phyloP scores from a whole-genome alignment of 2,797 vertebrate genomes.

The Sardinella longiceps region DNA sequence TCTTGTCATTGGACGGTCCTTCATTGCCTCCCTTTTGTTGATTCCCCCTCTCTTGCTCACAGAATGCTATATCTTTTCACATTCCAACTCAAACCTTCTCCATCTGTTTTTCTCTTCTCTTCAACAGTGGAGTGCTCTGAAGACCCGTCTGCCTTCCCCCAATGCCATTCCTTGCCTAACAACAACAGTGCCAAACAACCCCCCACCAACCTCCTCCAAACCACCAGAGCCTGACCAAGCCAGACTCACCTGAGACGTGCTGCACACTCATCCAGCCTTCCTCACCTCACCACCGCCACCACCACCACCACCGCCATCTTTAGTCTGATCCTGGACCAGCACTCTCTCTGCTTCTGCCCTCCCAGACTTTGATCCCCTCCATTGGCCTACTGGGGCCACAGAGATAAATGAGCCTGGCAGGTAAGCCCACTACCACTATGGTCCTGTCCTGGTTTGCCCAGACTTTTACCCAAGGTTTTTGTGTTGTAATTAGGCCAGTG shows the following conservation, averaged over 20 bases:
- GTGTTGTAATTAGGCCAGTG: neutral
- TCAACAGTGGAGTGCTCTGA: neutral
- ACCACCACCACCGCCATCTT: neutral
- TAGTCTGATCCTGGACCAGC: neutral
- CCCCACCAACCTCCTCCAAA: neutral
- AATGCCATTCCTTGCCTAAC: conserved; percentile 8
- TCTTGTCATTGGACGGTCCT: neutral
- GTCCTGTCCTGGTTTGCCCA: neutral
- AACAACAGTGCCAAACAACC: neutral
- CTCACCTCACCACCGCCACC: neutral
- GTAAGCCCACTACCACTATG: conserved; percentile 36
- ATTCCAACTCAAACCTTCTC: neutral
- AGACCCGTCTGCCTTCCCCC: too few species aligned
- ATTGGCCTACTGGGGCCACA: neutral
- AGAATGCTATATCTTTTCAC: neutral
- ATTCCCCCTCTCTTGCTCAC: neutral
- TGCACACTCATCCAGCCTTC: neutral
- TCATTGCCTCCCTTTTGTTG: neutral
- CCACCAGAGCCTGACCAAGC: conserved; percentile 4
- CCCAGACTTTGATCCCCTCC: conserved; percentile 9
- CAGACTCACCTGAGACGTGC: neutral
- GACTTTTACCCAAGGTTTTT: neutral
- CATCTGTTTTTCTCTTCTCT: conserved; percentile 25
- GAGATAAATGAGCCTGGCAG: conserved; percentile 52
- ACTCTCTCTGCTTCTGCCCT: neutral